Evolutionary conservation across 2,888 invertebrate genomes (phyloP).

Genomic region (Tipula unca): DNA sequence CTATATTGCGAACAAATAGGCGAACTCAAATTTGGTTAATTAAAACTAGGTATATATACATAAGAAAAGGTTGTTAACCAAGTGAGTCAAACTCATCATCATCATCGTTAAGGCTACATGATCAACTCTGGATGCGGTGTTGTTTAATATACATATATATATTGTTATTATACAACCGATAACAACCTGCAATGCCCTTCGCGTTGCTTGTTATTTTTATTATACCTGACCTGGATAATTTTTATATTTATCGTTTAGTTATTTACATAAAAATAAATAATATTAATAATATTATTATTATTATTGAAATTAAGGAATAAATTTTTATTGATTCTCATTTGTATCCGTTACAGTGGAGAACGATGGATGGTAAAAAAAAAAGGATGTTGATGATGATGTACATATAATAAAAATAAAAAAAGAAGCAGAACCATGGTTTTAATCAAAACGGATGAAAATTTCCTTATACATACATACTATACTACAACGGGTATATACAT

Average conservation of each 20-base stretch:
- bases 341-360: not conserved
- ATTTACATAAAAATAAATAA: not conserved
- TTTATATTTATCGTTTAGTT: not conserved
- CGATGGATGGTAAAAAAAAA: not conserved
- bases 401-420: not conserved
- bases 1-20: not conserved
- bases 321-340: not conserved
- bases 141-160: not conserved
- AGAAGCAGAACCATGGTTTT: not conserved
- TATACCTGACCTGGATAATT: not conserved
- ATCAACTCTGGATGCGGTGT: not conserved
- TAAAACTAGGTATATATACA: not conserved
- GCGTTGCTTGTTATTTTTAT: not conserved
- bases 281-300: not conserved
- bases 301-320: constrained; percentile 9
- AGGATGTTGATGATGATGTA: not conserved
- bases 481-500: not conserved
- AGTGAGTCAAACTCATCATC: not conserved
- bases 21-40: not conserved
- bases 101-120: not conserved
- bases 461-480: no score
- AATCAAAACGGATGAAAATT: constrained; percentile 8
- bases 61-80: not conserved
- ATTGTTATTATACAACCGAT: not conserved
- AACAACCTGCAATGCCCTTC: not conserved